phyloP scores from a whole-genome alignment of 2,888 invertebrate species.

The Incurvaria masculella region DNA sequence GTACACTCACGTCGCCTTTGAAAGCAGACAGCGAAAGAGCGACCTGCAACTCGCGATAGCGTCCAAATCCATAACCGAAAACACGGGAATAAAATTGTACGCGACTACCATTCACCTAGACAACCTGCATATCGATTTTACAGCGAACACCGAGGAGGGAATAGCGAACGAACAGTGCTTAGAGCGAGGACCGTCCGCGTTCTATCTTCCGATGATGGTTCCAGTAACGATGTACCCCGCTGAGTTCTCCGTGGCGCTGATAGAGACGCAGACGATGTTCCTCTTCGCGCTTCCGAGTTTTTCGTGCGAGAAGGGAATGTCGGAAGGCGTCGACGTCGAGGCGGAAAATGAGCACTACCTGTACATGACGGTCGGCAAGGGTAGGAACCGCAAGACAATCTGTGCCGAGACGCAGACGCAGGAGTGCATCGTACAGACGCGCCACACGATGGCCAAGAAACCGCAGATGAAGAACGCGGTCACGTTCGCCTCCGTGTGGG shows the following conservation, averaged over 20 bases:
- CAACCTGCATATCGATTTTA: constrained; percentile 51
- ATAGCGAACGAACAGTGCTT: constrained; percentile 25
- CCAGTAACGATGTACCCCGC: constrained; percentile 45
- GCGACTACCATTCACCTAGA: constrained; percentile 50
- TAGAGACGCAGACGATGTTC: constrained; percentile 63
- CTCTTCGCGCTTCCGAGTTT: constrained; percentile 63
- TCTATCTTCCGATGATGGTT: constrained; percentile 32
- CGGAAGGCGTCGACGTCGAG: constrained; percentile 56
- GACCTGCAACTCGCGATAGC: constrained; percentile 23
- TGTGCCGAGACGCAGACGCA: constrained; percentile 70
- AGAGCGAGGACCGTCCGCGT: constrained; percentile 40
- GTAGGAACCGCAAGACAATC: constrained; percentile 62
- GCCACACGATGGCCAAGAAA: constrained; percentile 58
- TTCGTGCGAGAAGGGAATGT: constrained; percentile 58
- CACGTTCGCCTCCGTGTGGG: constrained; percentile 71
- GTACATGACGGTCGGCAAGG: constrained; percentile 64
- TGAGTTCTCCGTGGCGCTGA: constrained; percentile 59
- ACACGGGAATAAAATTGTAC: constrained; percentile 35
- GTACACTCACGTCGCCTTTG: constrained; percentile 38
- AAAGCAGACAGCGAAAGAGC: constrained; percentile 27
- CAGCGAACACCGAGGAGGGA: constrained; percentile 40
- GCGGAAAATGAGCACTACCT: constrained; percentile 65
- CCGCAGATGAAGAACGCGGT: constrained; percentile 53
- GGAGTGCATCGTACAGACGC: constrained; percentile 57
- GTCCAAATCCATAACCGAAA: constrained; percentile 22